These are phyloP conservation scores for Xiphydria camelus DNA, from an alignment of 2,888 invertebrate species.

Conservation along the genomic window DNA sequence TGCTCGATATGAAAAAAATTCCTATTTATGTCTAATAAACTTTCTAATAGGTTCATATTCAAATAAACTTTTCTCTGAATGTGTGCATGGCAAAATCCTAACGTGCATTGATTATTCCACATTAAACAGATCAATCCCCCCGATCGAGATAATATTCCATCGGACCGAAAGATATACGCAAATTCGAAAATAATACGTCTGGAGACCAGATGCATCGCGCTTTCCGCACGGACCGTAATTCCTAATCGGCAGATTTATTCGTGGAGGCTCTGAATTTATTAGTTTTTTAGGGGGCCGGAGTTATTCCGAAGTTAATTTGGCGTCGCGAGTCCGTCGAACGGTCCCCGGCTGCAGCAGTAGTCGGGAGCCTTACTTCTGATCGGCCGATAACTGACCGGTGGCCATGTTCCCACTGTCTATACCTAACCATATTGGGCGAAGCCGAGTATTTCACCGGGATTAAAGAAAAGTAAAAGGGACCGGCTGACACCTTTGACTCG, in stretches of 20 bases:
- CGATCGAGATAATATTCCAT: no score
- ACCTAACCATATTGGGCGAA: constrained; percentile 21
- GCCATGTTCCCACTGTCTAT: constrained; percentile 44
- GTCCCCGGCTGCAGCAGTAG: constrained; percentile 30
- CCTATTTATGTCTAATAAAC: no score
- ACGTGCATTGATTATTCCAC: no score
- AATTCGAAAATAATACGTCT: no score
- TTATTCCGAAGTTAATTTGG: constrained; percentile 47
- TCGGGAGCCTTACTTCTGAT: constrained; percentile 38
- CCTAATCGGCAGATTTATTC: constrained; percentile 2
- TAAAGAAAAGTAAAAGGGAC: not conserved
- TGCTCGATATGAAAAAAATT: no score
- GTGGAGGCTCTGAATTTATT: constrained; percentile 19
- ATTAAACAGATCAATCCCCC: no score
- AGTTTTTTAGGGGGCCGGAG: constrained; percentile 18
- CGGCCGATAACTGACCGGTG: constrained; percentile 46
- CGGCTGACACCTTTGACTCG: constrained; percentile 3
- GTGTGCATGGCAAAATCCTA: no score
- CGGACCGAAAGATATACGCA: no score
- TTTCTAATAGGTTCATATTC: no score
- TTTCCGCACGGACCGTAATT: no score
- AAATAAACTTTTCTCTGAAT: no score
- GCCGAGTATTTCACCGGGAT: not conserved
- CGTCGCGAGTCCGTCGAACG: constrained; percentile 37
- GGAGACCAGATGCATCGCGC: no score